phyloP scores from a whole-genome alignment of 2,797 vertebrate genomes.

The Coendou prehensilis region DNA sequence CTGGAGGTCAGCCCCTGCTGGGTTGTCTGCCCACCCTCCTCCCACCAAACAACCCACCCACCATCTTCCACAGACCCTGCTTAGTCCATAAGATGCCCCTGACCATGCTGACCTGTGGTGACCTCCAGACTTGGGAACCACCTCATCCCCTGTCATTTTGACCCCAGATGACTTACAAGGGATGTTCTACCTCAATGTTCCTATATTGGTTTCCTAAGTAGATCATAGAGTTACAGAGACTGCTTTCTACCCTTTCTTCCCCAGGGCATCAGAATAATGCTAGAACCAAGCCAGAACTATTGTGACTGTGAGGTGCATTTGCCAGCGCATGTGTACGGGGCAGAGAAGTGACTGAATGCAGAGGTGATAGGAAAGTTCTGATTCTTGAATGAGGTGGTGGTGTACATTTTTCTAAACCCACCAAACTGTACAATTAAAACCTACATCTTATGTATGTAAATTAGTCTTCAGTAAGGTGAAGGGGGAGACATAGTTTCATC shows the following conservation, averaged over 20 bases:
- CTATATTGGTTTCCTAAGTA: background rate
- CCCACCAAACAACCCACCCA: background rate
- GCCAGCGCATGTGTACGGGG: background rate
- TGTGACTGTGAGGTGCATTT: background rate
- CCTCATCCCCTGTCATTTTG: background rate
- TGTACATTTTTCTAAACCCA: background rate
- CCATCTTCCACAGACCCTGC: background rate
- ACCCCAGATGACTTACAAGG: background rate
- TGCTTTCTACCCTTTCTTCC: background rate
- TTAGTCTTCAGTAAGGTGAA: background rate
- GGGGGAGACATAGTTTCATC: background rate
- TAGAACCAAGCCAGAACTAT: background rate
- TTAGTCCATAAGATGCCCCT: fast-evolving
- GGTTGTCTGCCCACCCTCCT: background rate
- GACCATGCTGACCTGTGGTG: fast-evolving
- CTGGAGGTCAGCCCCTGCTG: background rate
- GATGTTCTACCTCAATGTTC: background rate
- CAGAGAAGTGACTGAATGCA: background rate
- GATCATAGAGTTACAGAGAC: background rate
- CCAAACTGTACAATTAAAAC: constrained; percentile 7
- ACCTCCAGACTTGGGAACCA: background rate
- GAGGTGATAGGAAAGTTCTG: background rate
- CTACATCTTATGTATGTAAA: background rate
- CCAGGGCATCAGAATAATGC: background rate
- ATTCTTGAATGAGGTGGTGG: background rate